Base-by-base conservation (phyloP, 2,797 vertebrate species). In the Meriones psammophilus region DNA sequence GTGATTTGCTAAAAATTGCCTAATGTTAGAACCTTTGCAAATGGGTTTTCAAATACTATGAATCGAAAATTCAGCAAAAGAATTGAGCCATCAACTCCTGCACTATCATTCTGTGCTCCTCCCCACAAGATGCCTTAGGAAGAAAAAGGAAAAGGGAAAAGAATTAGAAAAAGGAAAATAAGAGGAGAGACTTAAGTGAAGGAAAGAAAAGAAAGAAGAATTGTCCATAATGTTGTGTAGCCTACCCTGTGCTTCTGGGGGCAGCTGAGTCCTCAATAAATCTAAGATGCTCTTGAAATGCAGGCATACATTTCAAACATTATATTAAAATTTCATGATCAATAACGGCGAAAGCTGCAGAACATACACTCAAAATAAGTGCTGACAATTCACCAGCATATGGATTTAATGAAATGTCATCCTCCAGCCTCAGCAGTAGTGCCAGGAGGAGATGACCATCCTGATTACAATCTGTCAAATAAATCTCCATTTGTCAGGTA, bases 311-410 rank as follows among this genome's bases (percentile, higher is more conserved):
- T 98, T 98, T 97, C 98, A 98, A 98, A 97, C 96, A 97, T 98
- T 98, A 97, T 98, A 98, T 98, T 98, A 98, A 98, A 98, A 98
- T 98, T 98, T 98, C 97, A 98, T 98, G 98, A 98, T 98, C 98
- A 98, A 97, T 98, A 98, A 96, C 58, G 94, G 97, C 98, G 97
- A 98, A 98, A 98, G 96, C 97, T 97, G 97, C 94, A 94, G 92
- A 98, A 89, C 86, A 93, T 22, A 22, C 88, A 97, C 89, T 90
- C 95, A 97, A 98, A 98, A 97, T 98, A 98, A 98, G 92, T 98
- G 98, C 97, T 98, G 97, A 98, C 98, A 98, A 98, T 98, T 98
- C 97, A 95, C 91, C 69, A 93, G 96, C 95, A 81, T 97, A 96
- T 77, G 91, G 98, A 97, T 98, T 98, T 98, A 98, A 98, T 98